Conservation (phyloP, 2,888 invertebrate genomes). For the Leucophenga montana region DNA sequence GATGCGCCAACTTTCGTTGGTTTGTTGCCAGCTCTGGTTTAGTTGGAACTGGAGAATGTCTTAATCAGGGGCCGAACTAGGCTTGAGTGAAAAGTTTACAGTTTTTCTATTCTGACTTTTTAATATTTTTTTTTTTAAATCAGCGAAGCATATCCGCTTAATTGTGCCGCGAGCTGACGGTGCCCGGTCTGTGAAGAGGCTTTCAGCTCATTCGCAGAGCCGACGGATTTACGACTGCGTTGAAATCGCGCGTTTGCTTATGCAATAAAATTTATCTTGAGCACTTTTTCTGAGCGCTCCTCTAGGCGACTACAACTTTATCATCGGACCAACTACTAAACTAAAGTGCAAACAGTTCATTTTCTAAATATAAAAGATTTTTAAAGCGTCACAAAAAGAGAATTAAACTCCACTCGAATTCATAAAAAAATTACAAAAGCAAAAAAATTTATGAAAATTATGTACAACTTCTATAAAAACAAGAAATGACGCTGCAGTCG, state of each 20-base stretch:
- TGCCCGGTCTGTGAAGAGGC: no score
- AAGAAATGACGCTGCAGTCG: no score
- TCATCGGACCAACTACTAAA: conserved; percentile 32
- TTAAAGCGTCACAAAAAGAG: conserved; percentile 12
- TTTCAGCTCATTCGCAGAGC: neutral
- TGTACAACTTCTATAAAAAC: neutral
- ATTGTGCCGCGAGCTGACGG: conserved; percentile 52
- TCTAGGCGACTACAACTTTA: conserved; percentile 26
- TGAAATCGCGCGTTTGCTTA: conserved; percentile 57
- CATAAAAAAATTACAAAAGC: neutral
- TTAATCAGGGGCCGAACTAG: conserved; percentile 20
- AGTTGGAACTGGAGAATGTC: conserved; percentile 9
- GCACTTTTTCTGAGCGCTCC: neutral
- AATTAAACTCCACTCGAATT: neutral
- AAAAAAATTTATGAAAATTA: neutral
- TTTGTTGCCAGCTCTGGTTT: conserved; percentile 12
- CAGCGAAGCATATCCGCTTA: conserved; percentile 61
- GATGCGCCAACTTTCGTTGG: conserved; percentile 18
- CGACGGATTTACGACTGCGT: conserved; percentile 57
- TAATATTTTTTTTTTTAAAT: conserved; percentile 39
- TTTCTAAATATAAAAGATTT: conserved; percentile 38
- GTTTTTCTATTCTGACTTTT: conserved; percentile 6
- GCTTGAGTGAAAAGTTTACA: conserved; percentile 32
- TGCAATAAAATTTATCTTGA: conserved; percentile 58
- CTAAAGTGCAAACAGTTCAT: conserved; percentile 55